Percentiles rank a stretch among this genome's conserved stretches.
Conservation (phyloP, 2,113 vertebrate species). For the Ranitomeya variabilis region DNA sequence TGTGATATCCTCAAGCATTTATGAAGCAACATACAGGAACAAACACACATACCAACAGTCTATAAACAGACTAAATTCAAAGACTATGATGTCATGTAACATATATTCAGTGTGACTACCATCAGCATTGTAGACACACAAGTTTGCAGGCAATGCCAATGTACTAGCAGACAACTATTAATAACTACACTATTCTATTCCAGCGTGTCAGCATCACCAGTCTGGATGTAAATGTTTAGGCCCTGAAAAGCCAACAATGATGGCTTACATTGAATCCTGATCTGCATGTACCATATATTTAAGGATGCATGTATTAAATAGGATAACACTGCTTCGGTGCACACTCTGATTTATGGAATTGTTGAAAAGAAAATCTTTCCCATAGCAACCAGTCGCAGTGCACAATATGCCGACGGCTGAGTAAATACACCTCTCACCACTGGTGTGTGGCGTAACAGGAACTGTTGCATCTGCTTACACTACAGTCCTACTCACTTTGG, state of each 20-base stretch:
- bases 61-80: neutral
- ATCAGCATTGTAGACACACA: neutral
- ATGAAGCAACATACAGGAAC: neutral
- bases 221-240: slow-evolving; percentile 5
- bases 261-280: neutral
- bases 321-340: too few relatives aligned
- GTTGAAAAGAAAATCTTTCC: too few relatives aligned
- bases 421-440: too few relatives aligned
- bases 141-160: neutral
- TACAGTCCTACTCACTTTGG: too few relatives aligned
- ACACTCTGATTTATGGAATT: too few relatives aligned
- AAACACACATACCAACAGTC: neutral
- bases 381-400: too few relatives aligned
- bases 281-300: neutral
- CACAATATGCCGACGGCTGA: too few relatives aligned
- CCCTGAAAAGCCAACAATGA: neutral
- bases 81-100: neutral
- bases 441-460: too few relatives aligned
- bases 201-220: neutral
- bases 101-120: neutral
- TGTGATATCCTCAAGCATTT: too few relatives aligned
- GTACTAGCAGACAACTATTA: neutral
- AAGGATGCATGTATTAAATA: too few relatives aligned
- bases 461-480: too few relatives aligned
- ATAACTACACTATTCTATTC: neutral